These are phyloP conservation scores for Helicolenus hilgendorfi DNA, from an alignment of 2,797 vertebrate species.

Conservation along the genomic window DNA sequence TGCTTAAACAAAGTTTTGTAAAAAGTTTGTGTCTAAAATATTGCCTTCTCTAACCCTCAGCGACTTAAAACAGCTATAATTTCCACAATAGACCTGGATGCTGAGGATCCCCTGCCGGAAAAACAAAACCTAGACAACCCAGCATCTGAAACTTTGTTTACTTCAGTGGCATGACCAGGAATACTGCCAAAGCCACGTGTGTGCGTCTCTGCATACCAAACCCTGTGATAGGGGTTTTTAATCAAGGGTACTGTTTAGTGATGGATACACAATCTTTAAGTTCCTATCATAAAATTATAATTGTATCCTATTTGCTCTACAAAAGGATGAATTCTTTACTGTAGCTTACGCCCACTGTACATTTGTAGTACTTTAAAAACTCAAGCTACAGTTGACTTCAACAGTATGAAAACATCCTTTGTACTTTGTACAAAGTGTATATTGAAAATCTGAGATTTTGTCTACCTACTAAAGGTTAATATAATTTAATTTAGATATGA, in stretches of 20 bases:
- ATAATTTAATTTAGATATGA: background rate
- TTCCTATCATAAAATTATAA: background rate
- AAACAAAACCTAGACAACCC: slow-evolving; percentile 38
- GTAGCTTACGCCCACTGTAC: background rate
- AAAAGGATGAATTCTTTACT: background rate
- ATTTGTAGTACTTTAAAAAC: background rate
- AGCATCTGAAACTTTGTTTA: slow-evolving; percentile 29
- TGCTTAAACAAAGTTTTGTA: background rate
- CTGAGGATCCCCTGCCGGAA: slow-evolving; percentile 30
- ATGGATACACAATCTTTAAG: background rate
- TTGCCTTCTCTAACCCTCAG: slow-evolving; percentile 54
- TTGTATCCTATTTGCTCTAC: background rate
- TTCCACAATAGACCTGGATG: slow-evolving; percentile 67
- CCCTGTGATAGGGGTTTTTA: background rate
- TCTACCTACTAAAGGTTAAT: background rate
- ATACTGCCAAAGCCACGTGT: background rate
- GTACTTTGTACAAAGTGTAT: background rate
- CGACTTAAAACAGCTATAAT: slow-evolving; percentile 71
- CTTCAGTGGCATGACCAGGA: slow-evolving; percentile 9
- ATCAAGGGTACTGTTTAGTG: background rate
- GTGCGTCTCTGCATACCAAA: background rate
- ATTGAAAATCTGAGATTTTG: background rate
- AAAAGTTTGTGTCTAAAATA: slow-evolving; percentile 5
- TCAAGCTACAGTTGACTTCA: background rate
- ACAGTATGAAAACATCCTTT: background rate